Evolutionary conservation across 2,113 vertebrate genomes (phyloP).

Genomic region (Arothron firmamentum): DNA sequence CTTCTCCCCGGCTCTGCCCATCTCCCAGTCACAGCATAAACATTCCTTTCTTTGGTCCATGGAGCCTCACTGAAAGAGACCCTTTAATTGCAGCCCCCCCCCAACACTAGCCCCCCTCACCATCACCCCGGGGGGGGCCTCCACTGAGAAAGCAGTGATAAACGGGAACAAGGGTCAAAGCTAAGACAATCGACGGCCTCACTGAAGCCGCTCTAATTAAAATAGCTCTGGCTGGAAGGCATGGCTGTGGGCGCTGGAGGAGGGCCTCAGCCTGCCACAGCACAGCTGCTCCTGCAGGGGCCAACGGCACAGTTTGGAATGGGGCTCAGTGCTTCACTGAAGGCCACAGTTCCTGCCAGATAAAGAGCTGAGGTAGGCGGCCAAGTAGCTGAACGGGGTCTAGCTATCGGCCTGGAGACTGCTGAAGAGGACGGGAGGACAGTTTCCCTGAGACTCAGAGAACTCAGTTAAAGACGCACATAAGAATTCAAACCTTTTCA

Average conservation of each 20-base stretch:
- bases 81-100: constrained; percentile 71
- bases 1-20: constrained; percentile 51
- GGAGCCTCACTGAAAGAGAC: constrained; percentile 71
- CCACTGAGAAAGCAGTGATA: constrained; percentile 61
- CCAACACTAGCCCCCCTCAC: constrained; percentile 30
- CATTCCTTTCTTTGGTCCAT: constrained; percentile 72
- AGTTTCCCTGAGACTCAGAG: constrained; percentile 9
- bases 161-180: constrained; percentile 61
- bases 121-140: constrained; percentile 34
- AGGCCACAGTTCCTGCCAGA: constrained; percentile 7
- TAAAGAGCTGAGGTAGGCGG: constrained; percentile 23
- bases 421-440: constrained; percentile 9
- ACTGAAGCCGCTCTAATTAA: constrained; percentile 66
- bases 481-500: not conserved
- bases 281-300: constrained; percentile 12
- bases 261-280: constrained; percentile 26
- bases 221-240: constrained; percentile 53
- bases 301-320: not conserved
- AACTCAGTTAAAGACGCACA: not conserved
- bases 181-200: constrained; percentile 65
- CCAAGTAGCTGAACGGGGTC: constrained; percentile 14
- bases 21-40: constrained; percentile 71
- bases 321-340: constrained; percentile 2
- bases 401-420: constrained; percentile 10
- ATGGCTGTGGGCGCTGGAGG: constrained; percentile 29